phyloP scores from a whole-genome alignment of 2,113 vertebrate species.

The Chloropsis hardwickii region DNA sequence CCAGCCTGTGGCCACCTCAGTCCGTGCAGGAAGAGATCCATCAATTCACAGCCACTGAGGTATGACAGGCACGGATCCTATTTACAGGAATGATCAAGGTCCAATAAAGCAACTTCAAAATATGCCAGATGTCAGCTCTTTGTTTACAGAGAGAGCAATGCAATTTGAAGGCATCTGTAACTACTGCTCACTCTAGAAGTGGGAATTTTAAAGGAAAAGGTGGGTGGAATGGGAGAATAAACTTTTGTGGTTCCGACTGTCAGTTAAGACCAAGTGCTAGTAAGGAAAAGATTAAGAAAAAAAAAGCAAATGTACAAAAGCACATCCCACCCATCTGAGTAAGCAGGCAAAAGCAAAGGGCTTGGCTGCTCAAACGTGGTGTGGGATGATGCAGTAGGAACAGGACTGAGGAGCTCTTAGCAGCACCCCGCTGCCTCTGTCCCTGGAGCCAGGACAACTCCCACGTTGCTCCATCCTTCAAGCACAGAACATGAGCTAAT shows the following conservation, averaged over 20 bases:
- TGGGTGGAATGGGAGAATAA: neutral
- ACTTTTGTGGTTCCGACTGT: neutral
- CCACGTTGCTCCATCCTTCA: neutral
- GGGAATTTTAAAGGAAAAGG: slow-evolving; percentile 8
- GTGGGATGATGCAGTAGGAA: neutral
- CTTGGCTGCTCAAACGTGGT: neutral
- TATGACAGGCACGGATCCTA: neutral
- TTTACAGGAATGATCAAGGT: neutral
- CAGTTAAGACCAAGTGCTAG: neutral
- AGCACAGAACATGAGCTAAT: neutral
- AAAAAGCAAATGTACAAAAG: neutral
- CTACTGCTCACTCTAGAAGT: neutral
- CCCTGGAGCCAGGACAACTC: neutral
- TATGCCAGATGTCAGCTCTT: slow-evolving; percentile 27
- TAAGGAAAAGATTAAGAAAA: slow-evolving; percentile 1
- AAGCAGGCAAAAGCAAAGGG: neutral
- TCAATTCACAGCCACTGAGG: neutral
- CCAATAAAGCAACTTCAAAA: slow-evolving; percentile 22
- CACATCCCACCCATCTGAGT: slow-evolving; percentile 12
- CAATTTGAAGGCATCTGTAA: neutral
- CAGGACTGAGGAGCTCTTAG: neutral
- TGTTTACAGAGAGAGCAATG: neutral
- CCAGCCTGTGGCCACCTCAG: neutral
- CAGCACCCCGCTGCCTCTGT: neutral
- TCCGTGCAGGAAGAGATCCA: neutral